Evolutionary conservation across 2,797 vertebrate species (phyloP).

Genomic region (Lepus townsendii): DNA sequence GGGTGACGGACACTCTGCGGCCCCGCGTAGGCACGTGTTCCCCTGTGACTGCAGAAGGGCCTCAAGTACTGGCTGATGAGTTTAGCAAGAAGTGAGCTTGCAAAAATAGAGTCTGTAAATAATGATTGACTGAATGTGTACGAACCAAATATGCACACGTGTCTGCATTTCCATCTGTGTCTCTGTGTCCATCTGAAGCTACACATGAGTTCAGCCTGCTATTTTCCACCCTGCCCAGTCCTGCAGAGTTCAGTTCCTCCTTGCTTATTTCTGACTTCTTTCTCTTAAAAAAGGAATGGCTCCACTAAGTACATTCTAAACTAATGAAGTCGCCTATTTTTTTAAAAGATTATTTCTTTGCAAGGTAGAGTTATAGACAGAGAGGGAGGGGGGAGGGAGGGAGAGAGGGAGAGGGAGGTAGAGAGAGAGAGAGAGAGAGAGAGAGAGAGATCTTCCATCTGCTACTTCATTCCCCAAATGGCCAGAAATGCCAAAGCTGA

Average conservation of each 20-base stretch:
- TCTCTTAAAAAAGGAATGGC: not conserved
- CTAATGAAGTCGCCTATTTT: not conserved
- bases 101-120: not conserved
- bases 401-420: no score
- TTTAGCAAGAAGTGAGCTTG: not conserved
- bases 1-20: not conserved
- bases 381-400: no score
- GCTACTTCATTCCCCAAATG: no score
- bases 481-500: no score
- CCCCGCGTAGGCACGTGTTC: fast-evolving
- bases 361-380: no score
- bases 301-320: not conserved
- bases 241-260: not conserved
- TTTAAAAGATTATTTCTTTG: no score
- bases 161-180: not conserved
- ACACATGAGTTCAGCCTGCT: not conserved
- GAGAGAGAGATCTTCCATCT: no score
- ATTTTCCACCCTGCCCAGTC: not conserved
- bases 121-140: not conserved
- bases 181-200: not conserved
- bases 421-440: no score
- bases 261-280: not conserved
- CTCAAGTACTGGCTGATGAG: not conserved
- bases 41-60: not conserved
- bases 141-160: not conserved